Conservation (phyloP, 2,888 invertebrate species). For the Eristalis tenax region DNA sequence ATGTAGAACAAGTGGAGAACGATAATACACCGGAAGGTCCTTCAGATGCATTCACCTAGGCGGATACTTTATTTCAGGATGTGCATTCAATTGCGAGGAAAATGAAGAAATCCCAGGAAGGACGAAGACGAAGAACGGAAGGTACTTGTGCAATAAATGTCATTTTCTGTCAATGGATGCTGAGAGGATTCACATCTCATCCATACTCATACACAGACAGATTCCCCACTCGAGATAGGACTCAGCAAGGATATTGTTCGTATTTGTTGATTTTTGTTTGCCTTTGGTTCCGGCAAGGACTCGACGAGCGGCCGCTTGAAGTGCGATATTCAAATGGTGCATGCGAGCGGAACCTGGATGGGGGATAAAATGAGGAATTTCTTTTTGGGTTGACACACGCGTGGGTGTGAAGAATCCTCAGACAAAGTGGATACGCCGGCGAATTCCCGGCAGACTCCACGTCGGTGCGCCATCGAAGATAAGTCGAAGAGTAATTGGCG, state of each 20-base stretch:
- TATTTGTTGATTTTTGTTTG: conserved; percentile 13
- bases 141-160: conserved; percentile 24
- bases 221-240: background rate
- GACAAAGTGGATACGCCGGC: conserved; percentile 15
- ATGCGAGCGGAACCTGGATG: background rate
- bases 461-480: conserved; percentile 7
- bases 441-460: conserved; percentile 10
- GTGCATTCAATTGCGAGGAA: conserved; percentile 20
- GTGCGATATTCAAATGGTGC: conserved; percentile 32
- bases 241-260: background rate
- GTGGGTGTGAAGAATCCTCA: background rate
- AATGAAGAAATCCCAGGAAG: background rate
- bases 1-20: conserved; percentile 37
- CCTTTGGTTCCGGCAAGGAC: conserved; percentile 1
- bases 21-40: conserved; percentile 25
- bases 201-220: background rate
- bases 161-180: conserved; percentile 34
- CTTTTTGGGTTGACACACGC: background rate
- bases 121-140: background rate
- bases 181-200: background rate
- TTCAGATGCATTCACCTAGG: conserved; percentile 39
- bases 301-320: background rate
- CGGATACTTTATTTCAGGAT: conserved; percentile 26
- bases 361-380: background rate
- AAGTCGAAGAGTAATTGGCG: conserved; percentile 29